Evolutionary conservation across 1,140 invertebrate genomes (phyloP), one percentile per base, ranked within the genome.

Genomic region (Cydia strobilella): DNA sequence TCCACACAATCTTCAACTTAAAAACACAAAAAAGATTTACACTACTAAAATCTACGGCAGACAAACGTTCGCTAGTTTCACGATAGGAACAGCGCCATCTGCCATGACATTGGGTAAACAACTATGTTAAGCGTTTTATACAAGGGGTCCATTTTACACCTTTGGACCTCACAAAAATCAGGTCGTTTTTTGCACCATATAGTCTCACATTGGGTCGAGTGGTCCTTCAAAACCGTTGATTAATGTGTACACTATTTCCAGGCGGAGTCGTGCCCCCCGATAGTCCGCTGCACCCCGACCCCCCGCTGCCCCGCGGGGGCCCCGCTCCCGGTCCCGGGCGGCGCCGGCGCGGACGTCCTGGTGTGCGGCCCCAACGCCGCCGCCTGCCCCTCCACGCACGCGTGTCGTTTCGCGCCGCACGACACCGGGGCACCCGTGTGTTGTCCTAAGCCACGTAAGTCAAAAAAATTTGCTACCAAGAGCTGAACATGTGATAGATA

Each of bases 331-430:
- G 93, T 91, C 51, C 91, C 94, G 18, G 93, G 94, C 35, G 94
- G 93, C 9, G 93, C 94, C 35, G 94, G 93, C 9, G 93, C 94
- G 1, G 94, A 94, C 15, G 81, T 94, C 1, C 93, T 96, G 4
- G 94, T 94, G 20, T 97, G 97, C 80, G 96, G 96, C 0, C 96
- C 96, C 0, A 94, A 94, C 75, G 95, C 95, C 48, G 94, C 94
- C 42, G 94, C 94, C 7, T 98, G 97, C 81, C 97, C 97, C 3
- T 96, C 96, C 2, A 96, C 96, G 1, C 97, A 97, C 90, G 97
- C 96, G 77, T 98, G 97, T 81, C 95, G 97, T 79, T 93, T 97
- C 69, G 96, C 96, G 77, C 96, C 96, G 0, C 94, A 97, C 20
- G 95, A 96, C 81, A 95, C 97, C 82, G 83, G 79, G 13, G 91